phyloP scores from a whole-genome alignment of 2,113 vertebrate species.

The Ameiurus melas region DNA sequence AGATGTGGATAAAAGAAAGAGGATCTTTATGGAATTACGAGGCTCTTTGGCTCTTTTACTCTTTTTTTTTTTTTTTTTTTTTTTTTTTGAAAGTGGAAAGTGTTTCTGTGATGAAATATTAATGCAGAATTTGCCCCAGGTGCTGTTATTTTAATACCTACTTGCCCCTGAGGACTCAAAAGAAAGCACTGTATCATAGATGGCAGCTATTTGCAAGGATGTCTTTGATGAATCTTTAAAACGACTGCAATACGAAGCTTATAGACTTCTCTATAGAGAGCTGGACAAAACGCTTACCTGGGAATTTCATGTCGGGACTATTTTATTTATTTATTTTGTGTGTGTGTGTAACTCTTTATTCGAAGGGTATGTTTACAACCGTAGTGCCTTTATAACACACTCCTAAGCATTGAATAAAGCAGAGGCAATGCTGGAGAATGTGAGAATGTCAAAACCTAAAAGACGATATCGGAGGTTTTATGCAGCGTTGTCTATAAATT shows the following conservation, averaged over 20 bases:
- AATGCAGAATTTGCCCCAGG: conserved; percentile 73
- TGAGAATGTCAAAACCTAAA: not conserved
- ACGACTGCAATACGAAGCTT: not conserved
- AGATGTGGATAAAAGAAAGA: conserved; percentile 68
- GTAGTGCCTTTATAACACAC: not conserved
- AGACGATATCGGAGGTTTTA: not conserved
- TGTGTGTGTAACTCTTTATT: not conserved
- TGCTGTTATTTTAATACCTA: conserved; percentile 71
- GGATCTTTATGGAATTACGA: conserved; percentile 71
- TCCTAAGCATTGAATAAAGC: not conserved
- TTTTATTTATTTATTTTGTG: not conserved
- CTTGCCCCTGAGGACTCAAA: conserved; percentile 60
- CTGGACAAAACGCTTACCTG: not conserved
- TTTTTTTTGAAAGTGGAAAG: conserved; percentile 66
- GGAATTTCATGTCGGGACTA: not conserved
- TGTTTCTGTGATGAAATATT: conserved; percentile 76
- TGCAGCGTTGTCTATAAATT: not conserved
- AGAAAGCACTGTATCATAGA: conserved; percentile 19
- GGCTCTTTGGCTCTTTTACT: conserved; percentile 66
- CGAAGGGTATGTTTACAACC: not conserved
- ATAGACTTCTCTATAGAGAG: too few species aligned
- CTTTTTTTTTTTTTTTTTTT: conserved; percentile 68
- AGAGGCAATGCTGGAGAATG: not conserved
- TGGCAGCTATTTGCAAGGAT: conserved; percentile 11
- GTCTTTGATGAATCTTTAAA: conserved; percentile 30